Conservation (phyloP, 1,140 invertebrate genomes). For the Bombyx mandarina region DNA sequence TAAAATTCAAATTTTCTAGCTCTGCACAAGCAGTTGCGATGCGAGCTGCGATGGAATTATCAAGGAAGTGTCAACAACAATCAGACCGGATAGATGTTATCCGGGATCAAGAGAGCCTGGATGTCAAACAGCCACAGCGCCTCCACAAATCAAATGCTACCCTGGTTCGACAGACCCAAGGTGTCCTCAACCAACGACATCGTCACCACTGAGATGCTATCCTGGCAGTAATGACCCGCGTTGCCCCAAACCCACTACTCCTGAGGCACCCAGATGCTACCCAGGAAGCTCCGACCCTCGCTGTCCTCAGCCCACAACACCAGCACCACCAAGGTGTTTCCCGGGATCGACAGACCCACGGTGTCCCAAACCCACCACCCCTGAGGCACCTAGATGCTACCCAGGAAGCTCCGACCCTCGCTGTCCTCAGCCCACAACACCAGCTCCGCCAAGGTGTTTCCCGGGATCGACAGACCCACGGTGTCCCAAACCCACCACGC, state of each 20-base stretch:
- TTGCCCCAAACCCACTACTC: slow-evolving; percentile 23
- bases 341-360: slow-evolving; percentile 42
- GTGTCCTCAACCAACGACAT: slow-evolving; percentile 35
- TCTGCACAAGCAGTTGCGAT: slow-evolving; percentile 58
- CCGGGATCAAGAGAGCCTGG: slow-evolving; percentile 49
- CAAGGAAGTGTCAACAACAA: slow-evolving; percentile 40
- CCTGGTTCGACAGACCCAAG: slow-evolving; percentile 49
- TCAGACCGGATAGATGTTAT: slow-evolving; percentile 37
- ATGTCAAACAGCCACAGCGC: slow-evolving; percentile 30
- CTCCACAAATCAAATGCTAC: slow-evolving; percentile 35
- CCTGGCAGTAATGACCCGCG: slow-evolving; percentile 16
- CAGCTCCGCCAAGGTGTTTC: slow-evolving; percentile 40
- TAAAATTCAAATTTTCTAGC: slow-evolving; percentile 29
- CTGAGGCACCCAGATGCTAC: slow-evolving; percentile 23
- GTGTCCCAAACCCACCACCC: slow-evolving; percentile 20
- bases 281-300: slow-evolving; percentile 9
- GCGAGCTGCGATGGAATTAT: slow-evolving; percentile 37
- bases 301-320: slow-evolving; percentile 31
- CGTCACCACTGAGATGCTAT: slow-evolving; percentile 21
- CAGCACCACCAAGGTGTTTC: slow-evolving; percentile 29
- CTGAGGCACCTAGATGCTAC: slow-evolving; percentile 28
- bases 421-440: slow-evolving; percentile 32
- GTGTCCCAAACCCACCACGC: slow-evolving; percentile 57
- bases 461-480: slow-evolving; percentile 53
- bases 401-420: slow-evolving; percentile 45